Conservation (phyloP, 2,113 vertebrate genomes). For the Empidonax alnorum region DNA sequence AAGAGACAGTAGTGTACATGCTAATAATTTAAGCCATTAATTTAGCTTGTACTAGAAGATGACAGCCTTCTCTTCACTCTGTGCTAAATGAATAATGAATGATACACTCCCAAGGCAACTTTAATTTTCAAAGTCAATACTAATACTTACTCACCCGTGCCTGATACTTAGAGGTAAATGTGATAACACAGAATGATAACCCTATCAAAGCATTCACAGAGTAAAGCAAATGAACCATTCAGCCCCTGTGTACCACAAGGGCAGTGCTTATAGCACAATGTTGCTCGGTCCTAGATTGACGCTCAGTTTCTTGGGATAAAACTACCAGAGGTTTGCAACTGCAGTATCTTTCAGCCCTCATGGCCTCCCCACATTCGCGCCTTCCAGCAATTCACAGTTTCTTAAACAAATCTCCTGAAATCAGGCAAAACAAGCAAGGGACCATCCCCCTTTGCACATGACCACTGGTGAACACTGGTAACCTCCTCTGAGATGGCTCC, state of each 20-base stretch:
- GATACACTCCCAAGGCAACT: conserved; percentile 28
- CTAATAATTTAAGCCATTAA: conserved; percentile 65
- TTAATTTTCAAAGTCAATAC: conserved; percentile 61
- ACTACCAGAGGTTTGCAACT: background rate
- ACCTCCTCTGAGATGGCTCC: background rate
- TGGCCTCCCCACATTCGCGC: background rate
- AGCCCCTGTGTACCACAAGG: background rate
- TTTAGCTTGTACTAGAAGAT: conserved; percentile 48
- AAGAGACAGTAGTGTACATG: conserved; percentile 35
- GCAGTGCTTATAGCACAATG: background rate
- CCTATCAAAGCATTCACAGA: background rate
- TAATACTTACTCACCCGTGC: conserved; percentile 15
- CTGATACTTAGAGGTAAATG: background rate
- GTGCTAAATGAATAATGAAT: conserved; percentile 59
- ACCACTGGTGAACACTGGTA: background rate
- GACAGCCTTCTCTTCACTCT: conserved; percentile 39
- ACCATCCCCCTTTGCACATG: background rate
- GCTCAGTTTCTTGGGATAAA: background rate
- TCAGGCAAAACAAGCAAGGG: background rate
- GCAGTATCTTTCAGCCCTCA: background rate
- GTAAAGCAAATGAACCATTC: background rate
- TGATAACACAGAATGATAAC: background rate
- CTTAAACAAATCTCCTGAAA: background rate
- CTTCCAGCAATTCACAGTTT: background rate
- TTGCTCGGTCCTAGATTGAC: background rate